Evolutionary conservation across 1,140 invertebrate species (phyloP).

Genomic region (Drosophila melanogaster): DNA sequence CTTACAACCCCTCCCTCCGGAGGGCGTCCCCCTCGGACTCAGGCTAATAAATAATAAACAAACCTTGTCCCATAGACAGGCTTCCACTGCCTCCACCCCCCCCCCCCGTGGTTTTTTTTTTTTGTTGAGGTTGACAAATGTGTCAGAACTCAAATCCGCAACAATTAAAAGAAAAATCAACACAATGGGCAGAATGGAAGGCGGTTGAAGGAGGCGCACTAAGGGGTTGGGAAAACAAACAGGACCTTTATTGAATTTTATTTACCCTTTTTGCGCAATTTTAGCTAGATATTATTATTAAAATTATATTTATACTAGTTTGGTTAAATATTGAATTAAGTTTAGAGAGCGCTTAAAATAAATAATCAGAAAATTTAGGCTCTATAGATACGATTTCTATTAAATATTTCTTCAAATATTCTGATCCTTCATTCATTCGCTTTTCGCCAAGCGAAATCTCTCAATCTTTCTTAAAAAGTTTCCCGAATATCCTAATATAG

Average conservation of each 20-base stretch:
- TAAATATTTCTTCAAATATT: not conserved
- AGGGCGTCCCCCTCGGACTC: conserved; percentile 7
- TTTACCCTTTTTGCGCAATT: not conserved
- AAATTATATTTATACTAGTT: not conserved
- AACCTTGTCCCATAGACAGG: conserved; percentile 32
- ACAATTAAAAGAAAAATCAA: conserved; percentile 85
- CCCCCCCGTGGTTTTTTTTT: conserved; percentile 32
- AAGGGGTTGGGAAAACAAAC: not conserved
- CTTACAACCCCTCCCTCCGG: not conserved
- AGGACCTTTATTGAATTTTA: not conserved
- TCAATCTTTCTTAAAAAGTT: no score
- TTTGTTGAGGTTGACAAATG: conserved; percentile 84
- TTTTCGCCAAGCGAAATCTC: no score
- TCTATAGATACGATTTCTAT: no score
- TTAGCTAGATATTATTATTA: not conserved
- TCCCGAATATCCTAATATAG: no score
- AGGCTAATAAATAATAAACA: conserved; percentile 80
- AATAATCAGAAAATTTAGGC: not conserved
- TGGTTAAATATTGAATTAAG: not conserved
- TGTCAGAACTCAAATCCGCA: conserved; percentile 84
- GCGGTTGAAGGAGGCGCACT: not conserved
- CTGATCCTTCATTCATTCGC: no score
- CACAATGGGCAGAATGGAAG: conserved; percentile 53
- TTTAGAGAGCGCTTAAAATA: not conserved
- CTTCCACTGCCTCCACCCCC: conserved; percentile 8